Evolutionary conservation across 2,797 vertebrate species (phyloP), one percentile per base, ranked within the genome.

Genomic region (Allobates femoralis): DNA sequence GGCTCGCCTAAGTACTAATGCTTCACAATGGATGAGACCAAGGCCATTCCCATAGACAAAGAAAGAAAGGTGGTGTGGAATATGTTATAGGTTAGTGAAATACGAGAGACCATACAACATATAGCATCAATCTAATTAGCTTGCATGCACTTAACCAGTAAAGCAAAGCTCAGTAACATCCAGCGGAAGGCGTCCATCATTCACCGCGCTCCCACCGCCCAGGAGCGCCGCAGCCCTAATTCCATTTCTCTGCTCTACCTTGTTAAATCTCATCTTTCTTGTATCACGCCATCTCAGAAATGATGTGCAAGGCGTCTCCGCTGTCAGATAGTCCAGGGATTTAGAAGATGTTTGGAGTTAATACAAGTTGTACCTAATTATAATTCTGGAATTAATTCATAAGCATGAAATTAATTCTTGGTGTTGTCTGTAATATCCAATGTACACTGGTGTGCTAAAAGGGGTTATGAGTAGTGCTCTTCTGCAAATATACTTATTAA

Each of bases 381-480:
- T 83, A 87, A 87, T 87, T 87, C 79, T 66, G 64, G 75, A 83
- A 87, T 87, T 84, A 87, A 87, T 87, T 87, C 81, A 83, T 73
- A 87, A 87, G 81, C 86, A 87, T 83, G 81, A 84, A 87, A 87
- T 87, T 79, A 84, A 84, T 87, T 87, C 66, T 79, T 69, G n/a
- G 66, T 87, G 86, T 79, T 79, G 75, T 84, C 81, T 37, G 75
- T 83, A 87, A 87, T 83, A 73, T 56, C 41, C 76, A 30, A 50
- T 55, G 75, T 79, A 84, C 53, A 73, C 37, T 51, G 37, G 28
- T 16, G 28, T 64, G 75, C 23, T 71, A 74, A 79, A 74, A 21
- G 19, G 75, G 75, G 81, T 64, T 51, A 84, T 12, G 23, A 58
- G 64, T 19, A 79, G 14, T 73, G 50, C 23, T 71, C 28, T 74